Evolutionary conservation across 2,797 vertebrate genomes (phyloP).

Genomic region (Hippocampus kuda): DNA sequence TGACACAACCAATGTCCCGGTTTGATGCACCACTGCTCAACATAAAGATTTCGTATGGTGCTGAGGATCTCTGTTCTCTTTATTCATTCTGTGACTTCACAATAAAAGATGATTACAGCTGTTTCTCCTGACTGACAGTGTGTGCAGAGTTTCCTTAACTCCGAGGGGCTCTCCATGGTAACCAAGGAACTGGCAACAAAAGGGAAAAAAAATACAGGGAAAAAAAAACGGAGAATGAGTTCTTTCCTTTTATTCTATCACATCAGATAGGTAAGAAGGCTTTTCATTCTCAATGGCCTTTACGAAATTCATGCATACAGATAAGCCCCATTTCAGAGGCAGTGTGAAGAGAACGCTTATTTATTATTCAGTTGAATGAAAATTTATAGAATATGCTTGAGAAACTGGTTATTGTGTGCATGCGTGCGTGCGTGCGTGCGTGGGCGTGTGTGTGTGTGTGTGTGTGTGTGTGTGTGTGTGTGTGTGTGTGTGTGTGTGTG

Average conservation of each 20-base stretch:
- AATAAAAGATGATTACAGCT: conserved; percentile 35
- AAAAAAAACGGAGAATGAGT: conserved; percentile 33
- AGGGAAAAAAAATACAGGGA: conserved; percentile 4
- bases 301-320: conserved; percentile 2
- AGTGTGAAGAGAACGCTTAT: conserved; percentile 13
- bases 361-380: conserved; percentile 18
- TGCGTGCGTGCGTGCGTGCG: too few relatives aligned
- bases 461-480: too few relatives aligned
- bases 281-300: background rate
- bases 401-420: background rate
- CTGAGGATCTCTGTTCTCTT: conserved; percentile 26
- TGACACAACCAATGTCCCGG: conserved; percentile 22
- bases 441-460: background rate
- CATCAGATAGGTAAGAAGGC: conserved; percentile 32
- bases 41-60: conserved; percentile 28
- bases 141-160: conserved; percentile 9
- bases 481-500: background rate
- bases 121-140: conserved; percentile 28
- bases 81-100: conserved; percentile 38
- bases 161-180: conserved; percentile 27
- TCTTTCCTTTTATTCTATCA: conserved; percentile 34
- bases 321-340: conserved; percentile 25
- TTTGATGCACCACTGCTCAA: conserved; percentile 22
- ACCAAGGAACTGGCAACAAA: conserved; percentile 20
- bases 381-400: conserved; percentile 19